A percentile compares a stretch with the other conserved stretches of the same genome.
These are phyloP conservation scores for Sialis lutaria DNA, from an alignment of 2,888 invertebrate species.

Conservation along the genomic window DNA sequence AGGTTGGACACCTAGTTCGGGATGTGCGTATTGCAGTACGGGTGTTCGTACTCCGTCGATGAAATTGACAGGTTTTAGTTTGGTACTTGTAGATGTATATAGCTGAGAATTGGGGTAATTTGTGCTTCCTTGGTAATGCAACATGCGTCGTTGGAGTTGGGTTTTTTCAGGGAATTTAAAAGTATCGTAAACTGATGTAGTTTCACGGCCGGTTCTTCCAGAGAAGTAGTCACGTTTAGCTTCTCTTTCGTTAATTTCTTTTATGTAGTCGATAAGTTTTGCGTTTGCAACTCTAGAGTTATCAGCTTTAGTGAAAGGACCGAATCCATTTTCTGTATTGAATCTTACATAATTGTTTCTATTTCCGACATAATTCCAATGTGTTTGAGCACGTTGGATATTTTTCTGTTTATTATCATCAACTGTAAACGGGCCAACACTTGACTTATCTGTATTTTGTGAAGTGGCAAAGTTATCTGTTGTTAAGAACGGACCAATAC, in stretches of 20 bases:
- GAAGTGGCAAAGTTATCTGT: constrained; percentile 35
- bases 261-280: constrained; percentile 45
- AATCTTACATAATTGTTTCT: constrained; percentile 14
- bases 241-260: constrained; percentile 47
- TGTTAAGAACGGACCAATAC: constrained; percentile 40
- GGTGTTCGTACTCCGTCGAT: constrained; percentile 57
- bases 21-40: constrained; percentile 63
- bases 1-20: constrained; percentile 60
- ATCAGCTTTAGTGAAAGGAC: constrained; percentile 44
- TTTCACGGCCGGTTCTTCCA: constrained; percentile 28
- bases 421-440: constrained; percentile 38
- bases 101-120: constrained; percentile 46
- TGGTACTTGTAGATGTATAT: constrained; percentile 38
- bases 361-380: constrained; percentile 11
- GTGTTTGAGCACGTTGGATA: constrained; percentile 9
- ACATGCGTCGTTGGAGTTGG: constrained; percentile 49
- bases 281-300: constrained; percentile 38
- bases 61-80: constrained; percentile 36
- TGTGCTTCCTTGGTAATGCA: constrained; percentile 42
- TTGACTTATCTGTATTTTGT: constrained; percentile 19
- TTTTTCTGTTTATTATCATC: constrained; percentile 27
- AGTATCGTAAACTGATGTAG: constrained; percentile 28
- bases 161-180: constrained; percentile 29
- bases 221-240: constrained; percentile 40
- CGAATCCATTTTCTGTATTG: constrained; percentile 27